Percentiles rank a stretch among this genome's conserved stretches.
phyloP scores from a whole-genome alignment of 2,888 invertebrate species.

The Oxystoma pomonae region DNA sequence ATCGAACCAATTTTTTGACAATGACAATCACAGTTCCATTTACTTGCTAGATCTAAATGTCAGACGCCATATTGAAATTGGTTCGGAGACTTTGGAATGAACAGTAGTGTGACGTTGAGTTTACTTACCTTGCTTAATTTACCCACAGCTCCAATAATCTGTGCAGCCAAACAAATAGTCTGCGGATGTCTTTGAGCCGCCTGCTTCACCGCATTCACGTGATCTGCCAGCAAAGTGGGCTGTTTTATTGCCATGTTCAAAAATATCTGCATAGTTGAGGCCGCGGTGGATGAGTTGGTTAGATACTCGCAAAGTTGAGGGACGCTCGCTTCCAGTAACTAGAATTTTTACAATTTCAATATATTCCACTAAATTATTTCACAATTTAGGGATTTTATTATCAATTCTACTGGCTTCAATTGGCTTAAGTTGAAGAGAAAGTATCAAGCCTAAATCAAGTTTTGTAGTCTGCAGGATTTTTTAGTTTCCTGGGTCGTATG shows the following conservation, averaged over 20 bases:
- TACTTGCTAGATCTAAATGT: too few relatives aligned
- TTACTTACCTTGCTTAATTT: conserved; percentile 60
- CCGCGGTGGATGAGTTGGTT: conserved; percentile 55
- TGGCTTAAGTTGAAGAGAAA: too few relatives aligned
- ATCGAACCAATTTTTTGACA: too few relatives aligned
- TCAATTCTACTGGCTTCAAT: too few relatives aligned
- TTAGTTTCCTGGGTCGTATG: too few relatives aligned
- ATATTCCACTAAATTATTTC: conserved; percentile 5
- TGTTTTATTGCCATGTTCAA: conserved; percentile 68
- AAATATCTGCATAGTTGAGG: conserved; percentile 69
- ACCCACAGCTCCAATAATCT: conserved; percentile 68
- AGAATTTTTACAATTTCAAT: conserved; percentile 23
- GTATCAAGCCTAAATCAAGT: too few relatives aligned
- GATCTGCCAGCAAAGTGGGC: conserved; percentile 66
- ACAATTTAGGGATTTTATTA: neutral
- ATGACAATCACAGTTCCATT: too few relatives aligned
- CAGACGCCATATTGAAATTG: too few relatives aligned
- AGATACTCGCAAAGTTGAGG: conserved; percentile 79
- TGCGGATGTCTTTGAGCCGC: conserved; percentile 64
- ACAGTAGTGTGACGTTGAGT: too few relatives aligned
- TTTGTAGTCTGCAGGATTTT: too few relatives aligned
- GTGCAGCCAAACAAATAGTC: conserved; percentile 63
- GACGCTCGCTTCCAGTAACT: conserved; percentile 77
- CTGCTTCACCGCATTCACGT: conserved; percentile 63
- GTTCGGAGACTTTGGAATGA: too few relatives aligned